Base-by-base conservation (phyloP, 2,797 vertebrate genomes). In the Nyctalus aviator region DNA sequence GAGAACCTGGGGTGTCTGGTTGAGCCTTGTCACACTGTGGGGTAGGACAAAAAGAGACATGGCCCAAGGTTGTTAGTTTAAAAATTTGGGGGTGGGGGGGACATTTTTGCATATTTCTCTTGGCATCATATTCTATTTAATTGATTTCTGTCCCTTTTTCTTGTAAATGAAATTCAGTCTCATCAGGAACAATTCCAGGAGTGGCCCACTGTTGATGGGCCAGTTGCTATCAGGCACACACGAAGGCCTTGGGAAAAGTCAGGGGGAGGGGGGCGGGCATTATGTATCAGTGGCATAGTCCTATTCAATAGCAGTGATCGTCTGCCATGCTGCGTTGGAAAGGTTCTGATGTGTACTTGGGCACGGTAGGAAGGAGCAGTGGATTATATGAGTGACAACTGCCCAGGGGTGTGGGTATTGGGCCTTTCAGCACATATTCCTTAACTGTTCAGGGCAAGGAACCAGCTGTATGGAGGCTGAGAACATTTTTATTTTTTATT, bases 1-100 rank as follows among this genome's bases (percentile, higher is more conserved):
- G 94, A 90, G 88, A 96, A 95, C 90, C 93, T 92, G 88, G 96
- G 85, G 93, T 92, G 96, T 96, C 93, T 95, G 94, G 91, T 94
- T 96, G 87, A 88, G 91, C 94, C 88, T 95, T 96, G 93, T 95
- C 94, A 90, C 59, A 66, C 69, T 84, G 68, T 57, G 69, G 93
- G 85, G 82, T n/a, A 86, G 89, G 95, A 96, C 95, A 92, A 94
- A 95, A 86, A 91, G 87, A 93, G 83, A 91, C 68, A 83, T 44
- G 69, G 59, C 66, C 32, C 94, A 95, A 96, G 90, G 75, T 88
- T 95, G 82, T 95, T 91, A 95, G 88, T 66, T 53, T 35, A 30
- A 90, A 53, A 32, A 78, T 55, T 35, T 55, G 5, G 20, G 46
- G 48, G n/a, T 35, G 50, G n/a, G 32, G 32, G 37, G 14, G 41